Conservation (phyloP, 2,888 invertebrate genomes). For the Scaptodrosophila latifasciaeformis region DNA sequence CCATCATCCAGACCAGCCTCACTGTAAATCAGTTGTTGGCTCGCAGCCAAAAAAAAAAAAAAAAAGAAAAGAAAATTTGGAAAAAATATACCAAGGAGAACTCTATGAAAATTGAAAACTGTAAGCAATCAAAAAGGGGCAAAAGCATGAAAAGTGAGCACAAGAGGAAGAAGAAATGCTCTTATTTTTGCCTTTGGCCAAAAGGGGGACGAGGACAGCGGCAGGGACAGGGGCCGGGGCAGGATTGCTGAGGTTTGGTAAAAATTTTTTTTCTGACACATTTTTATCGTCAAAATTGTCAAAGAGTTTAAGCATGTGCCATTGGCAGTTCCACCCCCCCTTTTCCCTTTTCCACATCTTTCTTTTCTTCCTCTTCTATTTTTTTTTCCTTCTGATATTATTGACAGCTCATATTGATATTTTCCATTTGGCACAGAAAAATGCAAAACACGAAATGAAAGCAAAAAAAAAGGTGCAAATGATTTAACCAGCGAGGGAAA, state of each 20-base stretch:
- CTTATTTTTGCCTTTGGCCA: too few relatives aligned
- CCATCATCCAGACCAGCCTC: conserved; percentile 12
- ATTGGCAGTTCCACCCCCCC: conserved; percentile 9
- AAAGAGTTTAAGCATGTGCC: conserved; percentile 62
- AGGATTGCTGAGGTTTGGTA: background rate
- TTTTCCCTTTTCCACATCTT: background rate
- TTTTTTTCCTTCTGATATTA: conserved; percentile 37
- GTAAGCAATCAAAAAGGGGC: conserved; percentile 29
- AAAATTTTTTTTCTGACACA: conserved; percentile 52
- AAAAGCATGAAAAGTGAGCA: too few relatives aligned
- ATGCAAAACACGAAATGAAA: too few relatives aligned
- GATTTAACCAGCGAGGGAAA: conserved; percentile 2
- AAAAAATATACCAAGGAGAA: too few relatives aligned
- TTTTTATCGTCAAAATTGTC: conserved; percentile 64
- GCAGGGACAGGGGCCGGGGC: conserved; percentile 9
- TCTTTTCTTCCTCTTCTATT: too few relatives aligned
- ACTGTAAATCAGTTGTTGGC: conserved; percentile 65
- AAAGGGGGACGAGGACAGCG: background rate
- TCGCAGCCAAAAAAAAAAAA: conserved; percentile 44
- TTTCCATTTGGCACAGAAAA: too few relatives aligned
- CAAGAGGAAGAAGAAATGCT: too few relatives aligned
- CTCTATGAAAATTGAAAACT: conserved; percentile 63
- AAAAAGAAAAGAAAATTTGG: too few relatives aligned
- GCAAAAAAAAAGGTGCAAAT: too few relatives aligned
- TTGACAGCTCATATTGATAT: conserved; percentile 58